A percentile compares a stretch with the other conserved stretches of the same genome.
Evolutionary conservation across 1,140 invertebrate genomes (phyloP).

Genomic region (Dendroctonus ponderosae): DNA sequence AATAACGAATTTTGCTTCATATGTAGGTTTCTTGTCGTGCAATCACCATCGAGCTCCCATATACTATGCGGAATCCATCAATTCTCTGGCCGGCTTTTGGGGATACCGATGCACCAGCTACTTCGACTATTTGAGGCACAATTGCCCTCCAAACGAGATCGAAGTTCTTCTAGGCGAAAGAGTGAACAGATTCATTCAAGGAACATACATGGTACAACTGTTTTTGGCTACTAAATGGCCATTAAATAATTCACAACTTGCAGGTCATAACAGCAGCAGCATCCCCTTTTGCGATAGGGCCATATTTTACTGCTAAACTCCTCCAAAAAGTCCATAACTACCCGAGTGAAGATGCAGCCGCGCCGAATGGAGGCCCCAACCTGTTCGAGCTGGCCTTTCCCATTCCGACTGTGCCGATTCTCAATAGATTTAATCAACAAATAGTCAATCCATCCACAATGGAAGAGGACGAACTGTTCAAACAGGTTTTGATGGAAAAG

Average conservation of each 20-base stretch:
- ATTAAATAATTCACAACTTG: neutral
- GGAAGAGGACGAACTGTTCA: conserved; percentile 20
- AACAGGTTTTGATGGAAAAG: conserved; percentile 14
- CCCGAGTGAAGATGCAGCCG: neutral
- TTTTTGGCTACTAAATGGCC: neutral
- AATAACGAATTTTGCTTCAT: conserved; percentile 49
- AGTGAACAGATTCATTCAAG: conserved; percentile 31
- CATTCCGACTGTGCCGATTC: neutral
- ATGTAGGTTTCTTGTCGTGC: conserved; percentile 55
- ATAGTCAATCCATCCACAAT: conserved; percentile 1
- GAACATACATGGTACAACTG: conserved; percentile 43
- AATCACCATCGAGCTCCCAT: conserved; percentile 65
- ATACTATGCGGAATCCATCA: conserved; percentile 76
- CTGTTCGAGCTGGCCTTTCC: conserved; percentile 9
- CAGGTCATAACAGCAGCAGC: conserved; percentile 22
- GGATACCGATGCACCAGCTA: conserved; percentile 66
- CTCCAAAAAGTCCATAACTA: neutral
- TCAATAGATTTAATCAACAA: conserved; percentile 6
- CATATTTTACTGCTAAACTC: conserved; percentile 8
- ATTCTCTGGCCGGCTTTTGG: conserved; percentile 66
- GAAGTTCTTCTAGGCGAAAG: conserved; percentile 47
- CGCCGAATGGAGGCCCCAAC: neutral
- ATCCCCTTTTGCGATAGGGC: conserved; percentile 22
- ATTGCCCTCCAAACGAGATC: conserved; percentile 51
- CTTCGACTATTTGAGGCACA: conserved; percentile 61